These are phyloP conservation scores for Dysmachus trigonus DNA, from an alignment of 2,888 invertebrate genomes.

Conservation along the genomic window DNA sequence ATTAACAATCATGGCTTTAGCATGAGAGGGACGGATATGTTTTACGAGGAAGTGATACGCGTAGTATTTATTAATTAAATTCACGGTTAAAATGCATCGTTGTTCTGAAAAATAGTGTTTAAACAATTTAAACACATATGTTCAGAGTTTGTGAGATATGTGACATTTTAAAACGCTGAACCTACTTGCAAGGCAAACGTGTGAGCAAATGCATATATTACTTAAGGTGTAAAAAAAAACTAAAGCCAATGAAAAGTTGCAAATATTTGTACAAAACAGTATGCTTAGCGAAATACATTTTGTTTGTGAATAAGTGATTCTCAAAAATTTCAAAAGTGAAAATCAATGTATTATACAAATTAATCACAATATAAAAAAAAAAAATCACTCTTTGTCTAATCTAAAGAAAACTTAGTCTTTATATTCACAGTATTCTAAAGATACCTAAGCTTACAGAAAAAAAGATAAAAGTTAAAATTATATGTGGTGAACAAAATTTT, in stretches of 20 bases:
- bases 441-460: slow-evolving; percentile 6
- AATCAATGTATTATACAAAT: neutral
- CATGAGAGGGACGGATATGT: neutral
- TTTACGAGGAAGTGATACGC: too few species aligned
- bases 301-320: neutral
- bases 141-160: neutral
- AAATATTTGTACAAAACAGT: slow-evolving; percentile 2
- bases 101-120: neutral
- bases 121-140: neutral
- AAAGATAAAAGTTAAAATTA: slow-evolving; percentile 3
- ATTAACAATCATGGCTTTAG: neutral
- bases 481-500: slow-evolving; percentile 2
- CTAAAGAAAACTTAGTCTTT: neutral
- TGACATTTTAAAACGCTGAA: neutral
- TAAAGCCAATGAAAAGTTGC: neutral
- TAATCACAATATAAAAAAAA: neutral
- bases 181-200: neutral
- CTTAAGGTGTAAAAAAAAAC: slow-evolving; percentile 1
- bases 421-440: neutral
- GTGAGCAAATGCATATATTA: slow-evolving; percentile 16
- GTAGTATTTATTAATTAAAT: neutral
- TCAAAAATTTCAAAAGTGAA: neutral
- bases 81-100: neutral
- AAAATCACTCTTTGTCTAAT: slow-evolving; percentile 19
- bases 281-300: slow-evolving; percentile 19